A percentile compares a stretch with the other conserved stretches of the same genome.
Evolutionary conservation across 1,140 invertebrate genomes (phyloP).

Genomic region (Batillaria attramentaria): DNA sequence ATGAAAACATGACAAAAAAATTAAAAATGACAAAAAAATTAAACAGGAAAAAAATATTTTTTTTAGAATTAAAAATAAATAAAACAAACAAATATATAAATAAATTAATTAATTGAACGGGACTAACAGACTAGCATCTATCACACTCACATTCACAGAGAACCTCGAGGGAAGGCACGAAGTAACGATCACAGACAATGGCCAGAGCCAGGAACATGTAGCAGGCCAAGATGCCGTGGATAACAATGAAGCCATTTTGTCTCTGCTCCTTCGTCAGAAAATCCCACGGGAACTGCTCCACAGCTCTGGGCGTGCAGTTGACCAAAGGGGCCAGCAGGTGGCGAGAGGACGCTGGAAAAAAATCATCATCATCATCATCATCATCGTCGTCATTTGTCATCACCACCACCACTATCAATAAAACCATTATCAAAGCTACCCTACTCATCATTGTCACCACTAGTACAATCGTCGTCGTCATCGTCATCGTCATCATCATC

Average conservation of each 20-base stretch:
- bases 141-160: constrained; percentile 66
- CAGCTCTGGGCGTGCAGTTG: constrained; percentile 72
- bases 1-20: too few relatives aligned
- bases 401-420: background rate
- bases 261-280: constrained; percentile 65
- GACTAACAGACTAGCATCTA: too few relatives aligned
- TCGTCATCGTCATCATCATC: too few relatives aligned
- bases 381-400: too few relatives aligned
- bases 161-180: constrained; percentile 67
- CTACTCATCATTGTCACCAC: too few relatives aligned
- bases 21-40: too few relatives aligned
- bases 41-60: too few relatives aligned
- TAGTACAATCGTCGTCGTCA: background rate
- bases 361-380: background rate
- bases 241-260: constrained; percentile 56
- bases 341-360: constrained; percentile 43
- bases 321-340: constrained; percentile 54
- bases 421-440: background rate
- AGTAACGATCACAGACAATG: constrained; percentile 70
- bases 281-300: constrained; percentile 69
- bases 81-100: too few relatives aligned
- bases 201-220: constrained; percentile 68
- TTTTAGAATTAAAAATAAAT: too few relatives aligned
- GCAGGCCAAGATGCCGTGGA: constrained; percentile 58
- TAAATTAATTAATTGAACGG: too few relatives aligned